A percentile compares a stretch with the other conserved stretches of the same genome.
phyloP scores from a whole-genome alignment of 1,140 invertebrate species.

The Zaprionus lachaisei region DNA sequence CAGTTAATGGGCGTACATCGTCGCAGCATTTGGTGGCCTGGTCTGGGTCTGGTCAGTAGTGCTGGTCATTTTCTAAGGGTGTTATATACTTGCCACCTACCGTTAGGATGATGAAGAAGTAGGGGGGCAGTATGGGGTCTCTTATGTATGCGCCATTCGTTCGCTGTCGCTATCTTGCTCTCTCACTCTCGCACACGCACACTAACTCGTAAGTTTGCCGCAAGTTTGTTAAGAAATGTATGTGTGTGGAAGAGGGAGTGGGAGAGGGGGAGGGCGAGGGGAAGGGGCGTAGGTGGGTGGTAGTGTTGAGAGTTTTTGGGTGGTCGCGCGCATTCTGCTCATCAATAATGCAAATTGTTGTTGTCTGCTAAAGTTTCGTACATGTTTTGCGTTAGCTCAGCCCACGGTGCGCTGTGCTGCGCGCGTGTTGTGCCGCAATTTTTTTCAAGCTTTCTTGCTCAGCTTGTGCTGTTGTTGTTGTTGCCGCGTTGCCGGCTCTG shows the following conservation, averaged over 20 bases:
- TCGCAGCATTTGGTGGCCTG: constrained; percentile 57
- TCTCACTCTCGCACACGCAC: constrained; percentile 23
- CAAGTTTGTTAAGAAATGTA: constrained; percentile 77
- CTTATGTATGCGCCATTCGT: constrained; percentile 35
- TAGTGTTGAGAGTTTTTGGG: constrained; percentile 12
- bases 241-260: constrained; percentile 13
- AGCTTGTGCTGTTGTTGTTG: constrained; percentile 54
- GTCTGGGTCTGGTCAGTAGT: constrained; percentile 48
- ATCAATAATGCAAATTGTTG: constrained; percentile 83
- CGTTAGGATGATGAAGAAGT: neutral
- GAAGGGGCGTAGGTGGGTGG: neutral
- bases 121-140: constrained; percentile 3
- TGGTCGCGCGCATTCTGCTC: constrained; percentile 41
- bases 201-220: constrained; percentile 51
- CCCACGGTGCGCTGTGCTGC: constrained; percentile 57
- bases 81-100: constrained; percentile 66
- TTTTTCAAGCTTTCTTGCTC: constrained; percentile 73
- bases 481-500: constrained; percentile 51
- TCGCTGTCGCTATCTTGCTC: constrained; percentile 24
- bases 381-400: constrained; percentile 37
- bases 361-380: constrained; percentile 64
- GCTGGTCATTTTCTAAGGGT: constrained; percentile 80
- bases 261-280: constrained; percentile 9
- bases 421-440: constrained; percentile 77
- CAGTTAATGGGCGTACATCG: constrained; percentile 77